Evolutionary conservation across 2,888 invertebrate genomes (phyloP).

Genomic region (Caenorhabditis becei): DNA sequence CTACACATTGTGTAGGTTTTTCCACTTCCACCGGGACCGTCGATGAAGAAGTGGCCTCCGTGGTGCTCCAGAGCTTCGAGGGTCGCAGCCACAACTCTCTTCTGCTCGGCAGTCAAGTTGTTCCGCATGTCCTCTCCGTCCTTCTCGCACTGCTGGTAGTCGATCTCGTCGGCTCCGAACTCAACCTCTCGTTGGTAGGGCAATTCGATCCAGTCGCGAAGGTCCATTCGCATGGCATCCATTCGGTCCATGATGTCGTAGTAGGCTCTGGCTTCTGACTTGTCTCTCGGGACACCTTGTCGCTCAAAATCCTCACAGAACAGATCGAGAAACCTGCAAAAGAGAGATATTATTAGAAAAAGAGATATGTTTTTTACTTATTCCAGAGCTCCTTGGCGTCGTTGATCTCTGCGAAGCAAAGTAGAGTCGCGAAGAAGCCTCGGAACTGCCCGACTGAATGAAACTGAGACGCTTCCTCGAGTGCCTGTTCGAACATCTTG

Average conservation of each 20-base stretch:
- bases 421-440: constrained; percentile 34
- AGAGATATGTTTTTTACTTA: not conserved
- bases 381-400: constrained; percentile 26
- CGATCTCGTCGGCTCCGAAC: not conserved
- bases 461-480: constrained; percentile 32
- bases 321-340: constrained; percentile 1
- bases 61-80: not conserved
- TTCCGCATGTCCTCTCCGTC: constrained; percentile 19
- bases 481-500: not conserved
- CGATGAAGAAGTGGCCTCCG: constrained; percentile 77
- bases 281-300: not conserved
- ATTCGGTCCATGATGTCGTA: constrained; percentile 18
- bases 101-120: constrained; percentile 47
- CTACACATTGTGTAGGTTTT: constrained; percentile 83
- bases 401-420: constrained; percentile 16
- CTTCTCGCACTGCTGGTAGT: constrained; percentile 10
- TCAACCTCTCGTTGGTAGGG: not conserved
- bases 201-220: constrained; percentile 2
- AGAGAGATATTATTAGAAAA: not conserved
- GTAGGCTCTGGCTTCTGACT: constrained; percentile 30
- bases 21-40: constrained; percentile 83
- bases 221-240: constrained; percentile 10
- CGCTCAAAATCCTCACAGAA: not conserved
- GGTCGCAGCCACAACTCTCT: constrained; percentile 5
- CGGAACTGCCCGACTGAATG: constrained; percentile 23